phyloP scores from a whole-genome alignment of 2,113 vertebrate species.

The Raja brachyura region DNA sequence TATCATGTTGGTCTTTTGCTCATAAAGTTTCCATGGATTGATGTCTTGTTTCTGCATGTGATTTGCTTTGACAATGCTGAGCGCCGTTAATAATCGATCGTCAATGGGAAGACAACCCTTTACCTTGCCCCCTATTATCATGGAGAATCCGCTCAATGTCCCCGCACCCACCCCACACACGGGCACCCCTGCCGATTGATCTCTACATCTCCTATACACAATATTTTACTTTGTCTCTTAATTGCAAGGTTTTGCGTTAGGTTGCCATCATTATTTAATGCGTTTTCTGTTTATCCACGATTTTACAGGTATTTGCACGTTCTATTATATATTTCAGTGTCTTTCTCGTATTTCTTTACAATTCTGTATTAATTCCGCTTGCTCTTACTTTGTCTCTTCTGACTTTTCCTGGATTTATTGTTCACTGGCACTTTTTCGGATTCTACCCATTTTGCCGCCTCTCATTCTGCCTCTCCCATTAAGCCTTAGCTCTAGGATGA shows the following conservation, averaged over 20 bases:
- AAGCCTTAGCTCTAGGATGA: too few species aligned
- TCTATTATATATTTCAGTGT: too few species aligned
- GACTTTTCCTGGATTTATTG: neutral
- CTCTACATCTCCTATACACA: neutral
- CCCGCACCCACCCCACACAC: neutral
- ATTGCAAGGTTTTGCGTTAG: too few species aligned
- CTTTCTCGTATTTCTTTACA: too few species aligned
- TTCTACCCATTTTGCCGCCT: neutral
- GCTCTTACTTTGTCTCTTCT: neutral
- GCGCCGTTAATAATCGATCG: neutral
- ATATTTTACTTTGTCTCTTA: neutral
- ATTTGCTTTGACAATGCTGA: neutral
- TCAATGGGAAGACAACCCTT: neutral
- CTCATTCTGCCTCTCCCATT: neutral
- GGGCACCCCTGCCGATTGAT: neutral
- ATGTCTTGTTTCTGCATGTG: neutral
- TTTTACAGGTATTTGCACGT: neutral
- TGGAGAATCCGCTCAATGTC: neutral
- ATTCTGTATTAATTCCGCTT: neutral
- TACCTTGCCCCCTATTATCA: neutral
- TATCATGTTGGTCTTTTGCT: neutral
- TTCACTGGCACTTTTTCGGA: neutral
- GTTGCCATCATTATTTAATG: too few species aligned
- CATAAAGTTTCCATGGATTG: neutral
- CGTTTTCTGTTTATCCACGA: neutral